These are phyloP conservation scores for Nomada goodeniana DNA, from an alignment of 2,888 invertebrate species.

Conservation along the genomic window DNA sequence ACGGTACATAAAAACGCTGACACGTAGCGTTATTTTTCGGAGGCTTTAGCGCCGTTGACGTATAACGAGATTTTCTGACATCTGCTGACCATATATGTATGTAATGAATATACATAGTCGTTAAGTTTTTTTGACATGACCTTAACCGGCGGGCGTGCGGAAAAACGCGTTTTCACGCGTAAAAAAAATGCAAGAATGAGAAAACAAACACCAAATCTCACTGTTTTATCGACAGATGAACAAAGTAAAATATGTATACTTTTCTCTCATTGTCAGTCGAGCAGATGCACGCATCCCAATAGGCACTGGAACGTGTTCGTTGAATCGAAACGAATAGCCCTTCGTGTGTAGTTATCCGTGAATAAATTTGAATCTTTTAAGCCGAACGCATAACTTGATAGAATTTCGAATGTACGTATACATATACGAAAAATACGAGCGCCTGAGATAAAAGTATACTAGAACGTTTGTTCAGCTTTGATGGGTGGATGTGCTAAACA, in stretches of 20 bases:
- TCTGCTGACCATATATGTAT: constrained; percentile 18
- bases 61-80: constrained; percentile 42
- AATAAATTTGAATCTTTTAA: constrained; percentile 1
- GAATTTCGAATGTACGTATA: background rate
- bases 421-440: background rate
- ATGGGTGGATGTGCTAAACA: too few species aligned
- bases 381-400: background rate
- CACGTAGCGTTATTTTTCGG: constrained; percentile 10
- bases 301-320: constrained; percentile 8
- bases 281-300: constrained; percentile 1
- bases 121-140: background rate
- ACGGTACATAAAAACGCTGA: constrained; percentile 5
- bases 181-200: too few species aligned
- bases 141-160: background rate
- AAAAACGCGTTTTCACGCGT: too few species aligned
- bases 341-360: background rate
- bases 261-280: constrained; percentile 30
- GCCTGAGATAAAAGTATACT: background rate
- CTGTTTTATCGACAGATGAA: constrained; percentile 58
- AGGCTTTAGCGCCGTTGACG: background rate
- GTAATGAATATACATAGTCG: background rate
- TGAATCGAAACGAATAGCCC: constrained; percentile 3
- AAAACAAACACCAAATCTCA: constrained; percentile 48
- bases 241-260: constrained; percentile 67
- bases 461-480: background rate